phyloP scores from a whole-genome alignment of 1,140 invertebrate genomes.

The Aethina tumida region DNA sequence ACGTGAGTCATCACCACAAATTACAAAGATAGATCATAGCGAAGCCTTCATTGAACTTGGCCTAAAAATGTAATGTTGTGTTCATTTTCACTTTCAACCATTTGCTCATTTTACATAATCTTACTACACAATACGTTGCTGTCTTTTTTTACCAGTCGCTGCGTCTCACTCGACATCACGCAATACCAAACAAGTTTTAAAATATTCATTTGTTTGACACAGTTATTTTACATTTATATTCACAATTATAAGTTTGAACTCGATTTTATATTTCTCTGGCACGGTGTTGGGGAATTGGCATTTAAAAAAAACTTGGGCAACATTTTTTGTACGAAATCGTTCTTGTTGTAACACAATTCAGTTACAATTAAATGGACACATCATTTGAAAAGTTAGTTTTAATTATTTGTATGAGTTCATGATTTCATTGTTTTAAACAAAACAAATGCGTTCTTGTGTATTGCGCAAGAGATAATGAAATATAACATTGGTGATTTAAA shows the following conservation, averaged over 20 bases:
- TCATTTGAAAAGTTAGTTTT: no score
- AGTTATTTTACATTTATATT: constrained; percentile 11
- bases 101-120: constrained; percentile 22
- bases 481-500: no score
- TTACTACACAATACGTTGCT: constrained; percentile 13
- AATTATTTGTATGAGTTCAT: no score
- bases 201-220: constrained; percentile 13
- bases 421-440: no score
- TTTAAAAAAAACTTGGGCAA: no score
- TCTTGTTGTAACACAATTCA: no score
- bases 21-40: constrained; percentile 13
- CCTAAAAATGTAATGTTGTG: constrained; percentile 16
- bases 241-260: constrained; percentile 11
- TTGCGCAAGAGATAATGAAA: no score
- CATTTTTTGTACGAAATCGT: no score
- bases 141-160: constrained; percentile 7
- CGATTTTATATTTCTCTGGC: no score
- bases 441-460: no score
- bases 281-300: no score
- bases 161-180: constrained; percentile 10
- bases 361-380: no score
- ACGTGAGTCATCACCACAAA: constrained; percentile 12
- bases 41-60: constrained; percentile 17
- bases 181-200: constrained; percentile 16
- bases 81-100: constrained; percentile 21